Evolutionary conservation across 1,140 invertebrate genomes (phyloP).

Genomic region (Alviniconcha marisindica): DNA sequence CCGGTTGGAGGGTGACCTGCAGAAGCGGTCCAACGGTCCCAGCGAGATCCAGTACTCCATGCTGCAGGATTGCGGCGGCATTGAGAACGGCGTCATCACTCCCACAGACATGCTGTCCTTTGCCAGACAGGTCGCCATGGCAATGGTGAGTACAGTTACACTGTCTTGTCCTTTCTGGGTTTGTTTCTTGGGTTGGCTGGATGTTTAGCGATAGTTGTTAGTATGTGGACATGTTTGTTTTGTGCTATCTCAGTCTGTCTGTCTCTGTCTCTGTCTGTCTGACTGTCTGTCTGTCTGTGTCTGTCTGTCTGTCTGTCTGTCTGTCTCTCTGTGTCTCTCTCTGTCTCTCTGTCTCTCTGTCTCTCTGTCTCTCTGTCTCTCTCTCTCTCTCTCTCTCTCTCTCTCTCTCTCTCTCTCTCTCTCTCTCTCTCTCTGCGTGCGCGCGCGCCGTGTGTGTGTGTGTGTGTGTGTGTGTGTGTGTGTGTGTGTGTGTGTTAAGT

Average conservation of each 20-base stretch:
- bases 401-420: neutral
- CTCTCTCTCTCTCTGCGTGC: neutral
- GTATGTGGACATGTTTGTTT: neutral
- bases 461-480: too few relatives aligned
- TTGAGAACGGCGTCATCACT: constrained; percentile 70
- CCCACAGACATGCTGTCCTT: constrained; percentile 73
- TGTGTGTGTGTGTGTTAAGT: too few relatives aligned
- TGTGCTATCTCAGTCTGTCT: too few relatives aligned
- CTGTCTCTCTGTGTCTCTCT: neutral
- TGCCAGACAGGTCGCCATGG: constrained; percentile 73
- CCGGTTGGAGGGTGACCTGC: constrained; percentile 69
- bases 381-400: neutral
- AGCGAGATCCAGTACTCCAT: constrained; percentile 68
- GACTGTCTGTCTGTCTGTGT: neutral
- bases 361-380: neutral
- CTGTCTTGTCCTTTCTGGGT: neutral
- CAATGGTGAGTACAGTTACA: constrained; percentile 67
- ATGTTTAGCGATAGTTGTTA: neutral
- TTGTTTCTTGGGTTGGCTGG: neutral
- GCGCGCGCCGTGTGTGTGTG: too few relatives aligned
- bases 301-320: neutral
- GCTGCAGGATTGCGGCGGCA: constrained; percentile 64
- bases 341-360: neutral
- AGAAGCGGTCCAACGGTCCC: constrained; percentile 54
- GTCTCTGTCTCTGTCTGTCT: neutral